Evolutionary conservation across 2,797 vertebrate genomes (phyloP).

Genomic region (Anomalospiza imberbis): DNA sequence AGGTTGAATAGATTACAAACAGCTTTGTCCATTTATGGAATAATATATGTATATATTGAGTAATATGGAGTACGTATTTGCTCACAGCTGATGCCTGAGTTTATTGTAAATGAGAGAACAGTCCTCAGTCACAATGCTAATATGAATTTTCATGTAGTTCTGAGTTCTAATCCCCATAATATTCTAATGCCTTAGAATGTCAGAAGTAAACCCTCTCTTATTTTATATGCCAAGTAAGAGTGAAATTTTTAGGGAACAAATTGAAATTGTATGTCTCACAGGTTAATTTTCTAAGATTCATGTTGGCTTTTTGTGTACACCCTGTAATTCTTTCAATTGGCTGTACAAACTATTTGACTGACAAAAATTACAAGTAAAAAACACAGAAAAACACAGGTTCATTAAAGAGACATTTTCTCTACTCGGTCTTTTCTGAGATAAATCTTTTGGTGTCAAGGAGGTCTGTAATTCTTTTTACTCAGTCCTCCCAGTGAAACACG

Average conservation of each 20-base stretch:
- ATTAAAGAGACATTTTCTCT: not conserved
- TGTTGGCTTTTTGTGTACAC: not conserved
- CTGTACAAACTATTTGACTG: not conserved
- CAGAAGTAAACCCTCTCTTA: not conserved
- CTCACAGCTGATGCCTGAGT: not conserved
- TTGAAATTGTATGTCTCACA: not conserved
- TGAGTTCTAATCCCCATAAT: not conserved
- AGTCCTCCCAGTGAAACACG: accelerated
- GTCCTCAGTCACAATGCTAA: not conserved
- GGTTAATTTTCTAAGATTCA: not conserved
- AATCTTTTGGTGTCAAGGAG: not conserved
- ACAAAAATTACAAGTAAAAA: not conserved
- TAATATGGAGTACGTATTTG: not conserved
- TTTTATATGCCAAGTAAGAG: not conserved
- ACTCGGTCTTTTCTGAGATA: not conserved
- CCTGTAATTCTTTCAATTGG: not conserved
- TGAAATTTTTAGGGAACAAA: not conserved
- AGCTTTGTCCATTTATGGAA: not conserved
- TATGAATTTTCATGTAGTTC: not conserved
- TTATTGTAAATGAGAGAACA: not conserved
- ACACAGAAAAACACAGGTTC: not conserved
- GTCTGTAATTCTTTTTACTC: not conserved
- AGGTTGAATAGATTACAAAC: not conserved
- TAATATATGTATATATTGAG: not conserved
- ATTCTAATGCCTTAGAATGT: not conserved